These are phyloP conservation scores for Liparis tanakae DNA, from an alignment of 2,797 vertebrate species.

Conservation along the genomic window DNA sequence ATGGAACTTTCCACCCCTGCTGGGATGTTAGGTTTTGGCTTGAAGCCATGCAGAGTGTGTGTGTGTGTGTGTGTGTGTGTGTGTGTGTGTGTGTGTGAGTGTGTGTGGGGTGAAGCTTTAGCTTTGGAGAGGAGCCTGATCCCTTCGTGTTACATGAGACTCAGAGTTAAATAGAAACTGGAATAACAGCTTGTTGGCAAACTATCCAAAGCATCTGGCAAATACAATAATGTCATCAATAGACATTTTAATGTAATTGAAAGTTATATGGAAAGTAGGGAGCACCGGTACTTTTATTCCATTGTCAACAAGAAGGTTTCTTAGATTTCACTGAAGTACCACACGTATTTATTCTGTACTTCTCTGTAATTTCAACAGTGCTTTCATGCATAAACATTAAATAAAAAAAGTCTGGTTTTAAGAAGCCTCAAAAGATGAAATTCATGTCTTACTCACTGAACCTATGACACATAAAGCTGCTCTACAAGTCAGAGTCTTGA, in stretches of 20 bases:
- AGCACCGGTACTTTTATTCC: neutral
- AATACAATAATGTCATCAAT: slow-evolving; percentile 33
- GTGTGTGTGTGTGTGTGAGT: slow-evolving; percentile 12
- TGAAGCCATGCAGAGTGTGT: slow-evolving; percentile 27
- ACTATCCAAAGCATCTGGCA: slow-evolving; percentile 29
- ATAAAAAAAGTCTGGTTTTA: no score
- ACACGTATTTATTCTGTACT: neutral
- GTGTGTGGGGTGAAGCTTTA: slow-evolving; percentile 26
- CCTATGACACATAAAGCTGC: no score
- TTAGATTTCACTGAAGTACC: no score
- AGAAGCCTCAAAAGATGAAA: no score
- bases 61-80: slow-evolving; percentile 11
- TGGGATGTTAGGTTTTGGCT: slow-evolving; percentile 43
- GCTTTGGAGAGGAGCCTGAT: slow-evolving; percentile 46
- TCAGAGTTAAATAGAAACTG: slow-evolving; percentile 37
- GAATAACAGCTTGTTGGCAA: slow-evolving; percentile 43
- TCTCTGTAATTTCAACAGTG: no score
- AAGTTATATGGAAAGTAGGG: slow-evolving; percentile 5
- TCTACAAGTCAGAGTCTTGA: no score
- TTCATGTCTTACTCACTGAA: no score
- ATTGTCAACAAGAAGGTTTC: neutral
- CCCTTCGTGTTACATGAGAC: slow-evolving; percentile 49
- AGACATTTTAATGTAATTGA: slow-evolving; percentile 28
- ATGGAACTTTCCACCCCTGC: slow-evolving; percentile 28
- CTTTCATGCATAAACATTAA: no score